Evolutionary conservation across 2,797 vertebrate genomes (phyloP).

Genomic region (Dallia pectoralis): DNA sequence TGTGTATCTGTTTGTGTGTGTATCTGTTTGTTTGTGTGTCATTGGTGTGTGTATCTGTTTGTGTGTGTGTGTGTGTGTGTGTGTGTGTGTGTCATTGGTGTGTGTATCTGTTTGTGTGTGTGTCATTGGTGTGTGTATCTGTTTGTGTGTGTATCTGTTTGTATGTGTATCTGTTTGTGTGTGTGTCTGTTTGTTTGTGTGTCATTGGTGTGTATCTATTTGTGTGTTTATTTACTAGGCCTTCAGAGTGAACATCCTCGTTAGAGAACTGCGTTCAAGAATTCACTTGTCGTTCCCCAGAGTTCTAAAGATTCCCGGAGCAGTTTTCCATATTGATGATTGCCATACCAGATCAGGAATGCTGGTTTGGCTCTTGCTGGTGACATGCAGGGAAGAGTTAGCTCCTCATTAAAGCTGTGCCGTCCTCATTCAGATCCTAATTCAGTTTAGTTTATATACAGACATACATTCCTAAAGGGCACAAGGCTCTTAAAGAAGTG

Average conservation of each 20-base stretch:
- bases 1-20: slow-evolving; percentile 3
- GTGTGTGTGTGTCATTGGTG: slow-evolving; percentile 11
- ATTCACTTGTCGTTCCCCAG: not conserved
- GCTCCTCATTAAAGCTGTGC: slow-evolving; percentile 55
- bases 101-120: too few species aligned
- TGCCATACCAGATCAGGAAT: slow-evolving; percentile 51
- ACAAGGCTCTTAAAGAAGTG: not conserved
- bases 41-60: not conserved
- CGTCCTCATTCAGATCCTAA: slow-evolving; percentile 62
- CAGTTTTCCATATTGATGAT: slow-evolving; percentile 18
- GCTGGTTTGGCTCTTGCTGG: slow-evolving; percentile 44
- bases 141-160: too few species aligned
- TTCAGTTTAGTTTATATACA: slow-evolving; percentile 15
- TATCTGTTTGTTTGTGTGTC: not conserved
- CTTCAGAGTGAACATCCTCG: not conserved
- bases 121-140: too few species aligned
- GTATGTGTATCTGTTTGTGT: slow-evolving; percentile 5
- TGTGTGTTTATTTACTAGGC: too few species aligned
- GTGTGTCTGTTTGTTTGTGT: not conserved
- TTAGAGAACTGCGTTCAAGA: not conserved
- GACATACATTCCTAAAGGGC: not conserved
- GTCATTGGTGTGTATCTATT: not conserved
- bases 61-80: slow-evolving; percentile 9
- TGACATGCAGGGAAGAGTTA: slow-evolving; percentile 34
- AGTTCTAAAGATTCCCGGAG: not conserved